Conservation (phyloP, 2,888 invertebrate genomes). For the Andrena trimmerana region DNA sequence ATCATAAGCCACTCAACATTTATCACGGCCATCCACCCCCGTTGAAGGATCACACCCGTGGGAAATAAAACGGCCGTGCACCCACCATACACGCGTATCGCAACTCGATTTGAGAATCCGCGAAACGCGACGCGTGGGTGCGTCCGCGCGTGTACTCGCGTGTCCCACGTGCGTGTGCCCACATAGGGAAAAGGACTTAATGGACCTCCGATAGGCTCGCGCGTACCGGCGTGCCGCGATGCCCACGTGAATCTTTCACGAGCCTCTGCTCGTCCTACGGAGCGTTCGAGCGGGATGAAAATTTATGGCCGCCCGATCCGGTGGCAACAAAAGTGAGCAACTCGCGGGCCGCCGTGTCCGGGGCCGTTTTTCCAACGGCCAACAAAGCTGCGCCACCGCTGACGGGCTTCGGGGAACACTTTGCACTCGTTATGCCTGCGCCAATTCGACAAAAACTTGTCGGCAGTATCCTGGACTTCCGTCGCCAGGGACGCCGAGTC, state of each 20-base stretch:
- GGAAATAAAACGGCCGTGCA: constrained; percentile 13
- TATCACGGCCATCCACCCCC: constrained; percentile 17
- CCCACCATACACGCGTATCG: constrained; percentile 36
- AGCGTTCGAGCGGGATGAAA: constrained; percentile 52
- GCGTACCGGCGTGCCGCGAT: constrained; percentile 13
- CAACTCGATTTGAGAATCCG: constrained; percentile 58
- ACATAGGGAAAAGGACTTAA: constrained; percentile 75
- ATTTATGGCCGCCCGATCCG: constrained; percentile 52
- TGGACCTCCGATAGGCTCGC: constrained; percentile 77
- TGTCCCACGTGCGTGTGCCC: constrained; percentile 69
- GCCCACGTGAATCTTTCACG: constrained; percentile 69
- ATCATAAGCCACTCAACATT: constrained; percentile 23
- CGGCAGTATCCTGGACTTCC: constrained; percentile 68
- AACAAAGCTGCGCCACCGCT: constrained; percentile 27
- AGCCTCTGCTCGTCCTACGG: constrained; percentile 53
- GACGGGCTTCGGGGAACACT: constrained; percentile 64
- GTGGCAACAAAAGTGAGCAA: constrained; percentile 48
- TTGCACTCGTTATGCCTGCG: constrained; percentile 67
- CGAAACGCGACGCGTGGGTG: constrained; percentile 68
- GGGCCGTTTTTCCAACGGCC: not conserved
- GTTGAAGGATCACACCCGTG: constrained; percentile 32
- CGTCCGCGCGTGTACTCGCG: constrained; percentile 46
- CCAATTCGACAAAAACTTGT: constrained; percentile 69
- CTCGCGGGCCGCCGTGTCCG: not conserved
- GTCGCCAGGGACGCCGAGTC: constrained; percentile 61